These are phyloP conservation scores for Spilarctia lutea DNA, from an alignment of 2,888 invertebrate species.

Conservation along the genomic window DNA sequence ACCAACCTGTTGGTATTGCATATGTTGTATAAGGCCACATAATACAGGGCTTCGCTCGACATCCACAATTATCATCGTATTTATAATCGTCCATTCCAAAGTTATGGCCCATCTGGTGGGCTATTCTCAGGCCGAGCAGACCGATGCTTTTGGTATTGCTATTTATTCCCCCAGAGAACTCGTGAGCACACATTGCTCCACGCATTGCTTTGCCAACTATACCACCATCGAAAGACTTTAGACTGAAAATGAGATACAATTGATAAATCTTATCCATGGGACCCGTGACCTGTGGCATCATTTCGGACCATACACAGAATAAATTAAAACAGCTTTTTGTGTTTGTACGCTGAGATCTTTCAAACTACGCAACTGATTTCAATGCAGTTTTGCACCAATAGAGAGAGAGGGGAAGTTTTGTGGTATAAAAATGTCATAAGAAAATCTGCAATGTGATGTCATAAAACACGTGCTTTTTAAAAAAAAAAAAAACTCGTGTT, in stretches of 20 bases:
- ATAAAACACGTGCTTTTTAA: no score
- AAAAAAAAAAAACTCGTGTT: no score
- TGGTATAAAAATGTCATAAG: no score
- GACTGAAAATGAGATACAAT: constrained; percentile 85
- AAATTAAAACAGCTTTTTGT: no score
- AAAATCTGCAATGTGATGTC: no score
- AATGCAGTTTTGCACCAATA: no score
- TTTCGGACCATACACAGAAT: no score
- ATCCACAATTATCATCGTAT: constrained; percentile 90
- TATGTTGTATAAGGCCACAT: constrained; percentile 98
- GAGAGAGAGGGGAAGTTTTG: no score
- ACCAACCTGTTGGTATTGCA: constrained; percentile 95
- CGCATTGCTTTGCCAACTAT: constrained; percentile 99
- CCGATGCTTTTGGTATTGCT: constrained; percentile 9
- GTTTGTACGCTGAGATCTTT: no score
- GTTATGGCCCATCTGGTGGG: constrained; percentile 36
- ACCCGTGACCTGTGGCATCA: no score
- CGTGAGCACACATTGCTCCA: constrained; percentile 97
- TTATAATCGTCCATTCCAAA: constrained; percentile 31
- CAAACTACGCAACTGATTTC: no score
- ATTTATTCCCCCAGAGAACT: constrained; percentile 82
- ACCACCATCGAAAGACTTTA: constrained; percentile 94
- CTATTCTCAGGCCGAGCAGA: constrained; percentile 20
- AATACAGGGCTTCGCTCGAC: constrained; percentile 95
- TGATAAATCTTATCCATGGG: no score